phyloP scores from a whole-genome alignment of 92 coral and sea anemone genomes.

The Parazoanthus darwini region DNA sequence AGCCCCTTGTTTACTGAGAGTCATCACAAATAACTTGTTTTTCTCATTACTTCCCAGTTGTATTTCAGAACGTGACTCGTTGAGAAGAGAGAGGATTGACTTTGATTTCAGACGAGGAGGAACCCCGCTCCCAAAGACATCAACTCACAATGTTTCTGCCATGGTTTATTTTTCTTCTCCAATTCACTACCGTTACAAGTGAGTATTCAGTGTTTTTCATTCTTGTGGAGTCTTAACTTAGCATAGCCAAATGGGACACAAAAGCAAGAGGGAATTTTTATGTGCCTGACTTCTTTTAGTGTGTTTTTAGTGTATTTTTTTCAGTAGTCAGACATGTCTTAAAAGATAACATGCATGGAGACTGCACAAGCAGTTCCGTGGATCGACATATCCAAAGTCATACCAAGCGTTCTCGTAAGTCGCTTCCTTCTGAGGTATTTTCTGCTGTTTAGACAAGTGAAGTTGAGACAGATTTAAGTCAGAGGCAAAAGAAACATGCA shows the following conservation, averaged over 20 bases:
- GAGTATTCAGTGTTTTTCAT: neutral
- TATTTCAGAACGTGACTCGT: neutral
- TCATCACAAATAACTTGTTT: neutral
- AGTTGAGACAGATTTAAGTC: no score
- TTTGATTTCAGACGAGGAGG: neutral
- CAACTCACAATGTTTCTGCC: neutral
- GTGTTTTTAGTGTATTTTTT: neutral
- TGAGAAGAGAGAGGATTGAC: neutral
- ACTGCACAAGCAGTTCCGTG: no score
- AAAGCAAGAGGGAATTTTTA: neutral
- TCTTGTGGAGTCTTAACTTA: neutral
- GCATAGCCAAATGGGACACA: neutral
- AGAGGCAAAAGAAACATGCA: no score
- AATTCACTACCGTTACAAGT: neutral
- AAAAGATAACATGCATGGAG: no score
- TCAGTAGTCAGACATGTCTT: no score
- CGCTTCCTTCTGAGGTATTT: no score
- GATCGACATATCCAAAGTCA: no score
- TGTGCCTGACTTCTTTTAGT: neutral
- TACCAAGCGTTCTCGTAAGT: no score
- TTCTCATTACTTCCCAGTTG: neutral
- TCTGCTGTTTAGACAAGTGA: no score
- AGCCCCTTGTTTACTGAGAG: neutral
- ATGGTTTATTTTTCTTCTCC: neutral
- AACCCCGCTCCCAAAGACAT: neutral